Base-by-base conservation (phyloP, 2,797 vertebrate species). In the Steatocranus sp. region DNA sequence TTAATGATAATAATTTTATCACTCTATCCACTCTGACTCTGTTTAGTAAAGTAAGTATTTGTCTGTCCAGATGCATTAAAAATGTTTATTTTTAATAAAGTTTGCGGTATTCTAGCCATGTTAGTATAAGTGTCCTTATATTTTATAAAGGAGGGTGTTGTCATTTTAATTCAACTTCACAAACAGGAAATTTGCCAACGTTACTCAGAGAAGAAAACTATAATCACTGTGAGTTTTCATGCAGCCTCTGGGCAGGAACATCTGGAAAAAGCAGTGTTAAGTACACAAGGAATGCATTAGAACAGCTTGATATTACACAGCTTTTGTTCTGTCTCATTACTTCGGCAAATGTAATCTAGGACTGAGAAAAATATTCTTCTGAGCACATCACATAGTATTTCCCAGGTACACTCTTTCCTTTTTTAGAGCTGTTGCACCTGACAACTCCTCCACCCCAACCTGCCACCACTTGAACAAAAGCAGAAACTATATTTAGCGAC, bases 271-370 rank as follows among this genome's bases (percentile, higher is more conserved):
- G 27, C 83, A 75, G 12, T 25, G 76, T 86, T 86, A 87, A 91
- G 88, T 80, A 85, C 89, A 92, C 20, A 80, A 88, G 86, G 84
- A 94, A 32, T 32, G 46, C 25, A 91, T 93, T 87, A 86, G 76
- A 93, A 91, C 87, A 91, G 91, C 89, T 88, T 90, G 80, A 92
- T 90, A 91, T 92, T 86, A 90, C 83, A 85, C 85, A 80, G 87
- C 89, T 90, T 93, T 93, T 88, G 91, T 94, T 94, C 93, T 91
- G 87, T 93, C 91, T 93, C 91, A 93, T 95, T 94, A 91, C 85
- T 77, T 91, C 82, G 41, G 91, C 87, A 94, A 94, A 94, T 93
- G 90, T 92, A 93, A 93, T 94, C 87, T 81, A 83, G 68, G 81
- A 82, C 82, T 90, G 53, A 27, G 73, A 86, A 83, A 89, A 83